Percentiles rank a stretch among this genome's conserved stretches.
Conservation (phyloP, 1,140 invertebrate species). For the Whitmania pigra region DNA sequence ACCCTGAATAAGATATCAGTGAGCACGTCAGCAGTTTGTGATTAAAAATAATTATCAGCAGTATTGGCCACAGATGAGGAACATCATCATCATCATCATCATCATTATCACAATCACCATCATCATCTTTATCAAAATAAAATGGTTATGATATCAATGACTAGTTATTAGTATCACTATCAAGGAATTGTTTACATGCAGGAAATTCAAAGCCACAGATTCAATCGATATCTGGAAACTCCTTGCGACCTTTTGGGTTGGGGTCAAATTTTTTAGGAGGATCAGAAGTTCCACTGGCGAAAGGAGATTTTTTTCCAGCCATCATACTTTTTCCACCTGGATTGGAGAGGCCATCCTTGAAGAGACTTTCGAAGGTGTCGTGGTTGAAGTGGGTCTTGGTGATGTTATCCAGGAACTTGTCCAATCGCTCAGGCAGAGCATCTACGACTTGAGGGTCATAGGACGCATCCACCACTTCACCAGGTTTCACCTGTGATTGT, state of each 20-base stretch:
- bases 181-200: too few relatives aligned
- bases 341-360: neutral
- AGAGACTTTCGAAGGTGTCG: slow-evolving; percentile 29
- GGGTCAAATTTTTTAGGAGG: slow-evolving; percentile 1
- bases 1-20: too few relatives aligned
- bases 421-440: slow-evolving; percentile 41
- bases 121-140: too few relatives aligned
- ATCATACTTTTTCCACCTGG: neutral
- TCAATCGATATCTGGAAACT: neutral
- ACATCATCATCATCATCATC: neutral
- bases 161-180: too few relatives aligned
- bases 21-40: too few relatives aligned
- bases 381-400: slow-evolving; percentile 42
- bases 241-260: neutral
- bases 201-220: too few relatives aligned
- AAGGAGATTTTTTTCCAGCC: neutral
- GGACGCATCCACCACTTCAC: neutral
- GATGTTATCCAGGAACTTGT: slow-evolving; percentile 42
- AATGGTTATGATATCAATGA: too few relatives aligned
- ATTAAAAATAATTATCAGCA: too few relatives aligned
- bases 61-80: too few relatives aligned
- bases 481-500: slow-evolving; percentile 13
- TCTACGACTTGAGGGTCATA: slow-evolving; percentile 24
- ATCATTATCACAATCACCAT: too few relatives aligned
- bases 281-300: neutral